phyloP scores from a whole-genome alignment of 2,888 invertebrate genomes.

The Hypomecis atomaria region DNA sequence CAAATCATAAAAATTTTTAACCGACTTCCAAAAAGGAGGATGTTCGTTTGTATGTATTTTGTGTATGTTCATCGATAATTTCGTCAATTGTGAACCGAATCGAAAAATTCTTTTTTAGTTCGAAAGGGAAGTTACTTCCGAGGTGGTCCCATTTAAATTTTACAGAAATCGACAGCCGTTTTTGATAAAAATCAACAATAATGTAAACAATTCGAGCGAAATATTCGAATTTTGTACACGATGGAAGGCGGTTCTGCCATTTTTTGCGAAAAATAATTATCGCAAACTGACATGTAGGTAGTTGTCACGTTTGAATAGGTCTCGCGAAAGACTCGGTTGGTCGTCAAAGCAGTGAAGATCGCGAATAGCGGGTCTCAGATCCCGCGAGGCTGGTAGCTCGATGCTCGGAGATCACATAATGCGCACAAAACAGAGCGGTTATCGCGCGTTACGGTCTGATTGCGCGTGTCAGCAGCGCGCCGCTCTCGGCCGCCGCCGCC shows the following conservation, averaged over 20 bases:
- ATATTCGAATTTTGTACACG: too few species aligned
- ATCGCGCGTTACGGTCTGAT: conserved; percentile 64
- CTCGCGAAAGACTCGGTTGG: background rate
- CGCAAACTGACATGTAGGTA: background rate
- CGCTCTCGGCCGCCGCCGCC: conserved; percentile 11
- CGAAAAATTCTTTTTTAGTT: too few species aligned
- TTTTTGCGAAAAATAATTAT: background rate
- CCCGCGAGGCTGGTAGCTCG: conserved; percentile 1
- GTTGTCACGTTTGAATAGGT: background rate
- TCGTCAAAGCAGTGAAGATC: background rate
- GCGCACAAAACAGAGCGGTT: conserved; percentile 51
- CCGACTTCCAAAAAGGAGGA: too few species aligned
- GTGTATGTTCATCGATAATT: too few species aligned
- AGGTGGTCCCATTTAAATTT: too few species aligned
- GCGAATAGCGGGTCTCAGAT: background rate
- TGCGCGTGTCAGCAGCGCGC: conserved; percentile 53
- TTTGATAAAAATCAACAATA: too few species aligned
- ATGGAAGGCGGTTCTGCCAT: too few species aligned
- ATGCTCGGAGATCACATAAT: conserved; percentile 49
- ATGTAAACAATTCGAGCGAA: too few species aligned
- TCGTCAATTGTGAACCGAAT: too few species aligned
- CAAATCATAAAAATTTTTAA: background rate
- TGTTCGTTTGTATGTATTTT: too few species aligned
- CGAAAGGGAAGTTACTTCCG: too few species aligned
- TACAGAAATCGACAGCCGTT: too few species aligned